Conservation (phyloP, 2,888 invertebrate species). For the Drosophila kanekoi region DNA sequence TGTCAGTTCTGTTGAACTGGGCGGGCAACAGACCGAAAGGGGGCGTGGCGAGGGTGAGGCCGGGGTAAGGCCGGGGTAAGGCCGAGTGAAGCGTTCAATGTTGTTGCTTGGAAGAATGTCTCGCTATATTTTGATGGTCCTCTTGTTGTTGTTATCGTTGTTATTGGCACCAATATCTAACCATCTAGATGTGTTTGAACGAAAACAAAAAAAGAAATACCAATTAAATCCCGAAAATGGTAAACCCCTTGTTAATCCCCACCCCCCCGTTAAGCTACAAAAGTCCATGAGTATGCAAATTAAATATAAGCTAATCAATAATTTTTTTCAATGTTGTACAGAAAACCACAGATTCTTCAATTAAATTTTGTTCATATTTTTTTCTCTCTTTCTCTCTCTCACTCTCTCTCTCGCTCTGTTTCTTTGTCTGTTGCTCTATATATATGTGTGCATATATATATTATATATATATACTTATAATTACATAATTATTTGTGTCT, state of each 20-base stretch:
- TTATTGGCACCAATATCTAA: constrained; percentile 25
- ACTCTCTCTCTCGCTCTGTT: constrained; percentile 34
- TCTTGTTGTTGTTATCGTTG: constrained; percentile 15
- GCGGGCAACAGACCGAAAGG: neutral
- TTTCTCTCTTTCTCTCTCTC: constrained; percentile 35
- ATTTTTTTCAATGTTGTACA: constrained; percentile 49
- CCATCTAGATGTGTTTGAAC: constrained; percentile 20
- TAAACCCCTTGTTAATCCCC: neutral
- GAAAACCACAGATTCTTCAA: constrained; percentile 47
- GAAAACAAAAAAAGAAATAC: constrained; percentile 4
- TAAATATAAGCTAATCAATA: constrained; percentile 45
- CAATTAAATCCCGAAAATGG: neutral
- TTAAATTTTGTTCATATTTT: constrained; percentile 56
- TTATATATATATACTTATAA: constrained; percentile 10
- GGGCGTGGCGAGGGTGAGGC: neutral
- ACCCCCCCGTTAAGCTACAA: neutral
- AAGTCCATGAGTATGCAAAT: constrained; percentile 28
- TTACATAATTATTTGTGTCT: constrained; percentile 12
- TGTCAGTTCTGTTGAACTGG: constrained; percentile 46
- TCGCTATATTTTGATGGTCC: neutral
- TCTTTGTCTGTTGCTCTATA: constrained; percentile 14
- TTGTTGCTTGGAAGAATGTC: neutral
- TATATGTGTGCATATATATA: constrained; percentile 8
- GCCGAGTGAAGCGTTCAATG: neutral
- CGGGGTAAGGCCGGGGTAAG: neutral